Evolutionary conservation across 2,888 invertebrate species (phyloP).

Genomic region (Agonum fuliginosum): DNA sequence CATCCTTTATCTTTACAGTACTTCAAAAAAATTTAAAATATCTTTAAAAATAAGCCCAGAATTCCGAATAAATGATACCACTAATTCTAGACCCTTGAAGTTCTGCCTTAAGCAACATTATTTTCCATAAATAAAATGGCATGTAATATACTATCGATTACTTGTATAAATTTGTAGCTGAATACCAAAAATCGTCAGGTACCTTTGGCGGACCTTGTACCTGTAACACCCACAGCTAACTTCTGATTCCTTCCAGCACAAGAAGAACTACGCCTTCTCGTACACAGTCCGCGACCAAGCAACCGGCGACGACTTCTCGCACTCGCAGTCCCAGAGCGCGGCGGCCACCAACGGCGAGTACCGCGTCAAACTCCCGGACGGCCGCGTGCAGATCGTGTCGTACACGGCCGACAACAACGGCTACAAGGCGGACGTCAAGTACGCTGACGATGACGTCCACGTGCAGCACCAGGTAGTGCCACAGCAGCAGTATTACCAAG

Average conservation of each 20-base stretch:
- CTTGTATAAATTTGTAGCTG: too few species aligned
- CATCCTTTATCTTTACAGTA: too few species aligned
- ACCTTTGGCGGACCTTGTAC: too few species aligned
- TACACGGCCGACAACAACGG: slow-evolving; percentile 81
- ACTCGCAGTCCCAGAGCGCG: slow-evolving; percentile 78
- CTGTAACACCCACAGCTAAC: background rate
- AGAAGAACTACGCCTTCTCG: slow-evolving; percentile 79
- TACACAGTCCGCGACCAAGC: slow-evolving; percentile 79
- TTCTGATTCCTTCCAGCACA: slow-evolving; percentile 65
- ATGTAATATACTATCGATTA: too few species aligned
- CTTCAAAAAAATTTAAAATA: too few species aligned
- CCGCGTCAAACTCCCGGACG: slow-evolving; percentile 81
- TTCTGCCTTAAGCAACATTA: too few species aligned
- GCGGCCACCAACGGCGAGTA: slow-evolving; percentile 81
- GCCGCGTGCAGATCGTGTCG: slow-evolving; percentile 76
- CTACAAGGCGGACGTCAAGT: slow-evolving; percentile 80
- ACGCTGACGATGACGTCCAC: slow-evolving; percentile 68
- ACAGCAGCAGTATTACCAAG: background rate
- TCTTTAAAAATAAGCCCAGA: too few species aligned
- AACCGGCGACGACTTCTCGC: slow-evolving; percentile 82
- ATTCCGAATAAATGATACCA: too few species aligned
- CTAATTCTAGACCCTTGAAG: too few species aligned
- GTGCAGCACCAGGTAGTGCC: background rate
- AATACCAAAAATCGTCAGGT: too few species aligned
- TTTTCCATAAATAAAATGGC: too few species aligned